Base-by-base conservation (phyloP, 2,888 invertebrate species). In the Polietes domitor region DNA sequence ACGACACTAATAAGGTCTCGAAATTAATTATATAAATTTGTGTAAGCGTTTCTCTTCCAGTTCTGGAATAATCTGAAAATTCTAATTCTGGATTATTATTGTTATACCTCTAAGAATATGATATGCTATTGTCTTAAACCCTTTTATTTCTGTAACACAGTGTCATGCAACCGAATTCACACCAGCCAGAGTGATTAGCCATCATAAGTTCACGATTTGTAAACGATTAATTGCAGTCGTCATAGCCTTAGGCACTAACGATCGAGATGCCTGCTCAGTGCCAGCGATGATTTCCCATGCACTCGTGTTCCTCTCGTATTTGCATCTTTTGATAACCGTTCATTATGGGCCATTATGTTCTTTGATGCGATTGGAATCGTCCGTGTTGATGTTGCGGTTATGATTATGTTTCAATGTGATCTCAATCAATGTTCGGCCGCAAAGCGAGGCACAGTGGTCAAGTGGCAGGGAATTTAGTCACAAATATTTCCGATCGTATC, bases 181-280 rank as follows among this genome's bases (percentile, higher is more conserved):
- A 58, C 26, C 58, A 26, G n/a, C 5, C 21, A 21, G 9, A 37
- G 5, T 17, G 9, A 26, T 26, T 15, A n/a, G 55, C 43, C 73
- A 58, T 58, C 37, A 32, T 24, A 37, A 61, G 24, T 80, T 63
- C 72, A 77, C 77, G 73, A 63, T 70, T 72, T 77, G 10, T 75
- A 50, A 82, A 83, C 37, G 61, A 72, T 77, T 73, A 77, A 79
- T 83, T 80, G 77, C 55, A 70, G 63, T 55, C 77, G 41, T 73
- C 74, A 74, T 78, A 55, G 61, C 83, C 83, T 77, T 43, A 77
- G 77, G 80, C 77, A 61, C 68, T 24, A 76, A 28, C 32, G 32
- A 32, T 32, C 9, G 9, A n/a, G n/a, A n/a, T n/a, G n/a, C n/a
- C n/a, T n/a, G n/a, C n/a, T n/a, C n/a, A 32, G 32, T 32, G n/a